A percentile compares a stretch with the other conserved stretches of the same genome.
Evolutionary conservation across 2,113 vertebrate species (phyloP).

Genomic region (Dendrocopos noguchii): DNA sequence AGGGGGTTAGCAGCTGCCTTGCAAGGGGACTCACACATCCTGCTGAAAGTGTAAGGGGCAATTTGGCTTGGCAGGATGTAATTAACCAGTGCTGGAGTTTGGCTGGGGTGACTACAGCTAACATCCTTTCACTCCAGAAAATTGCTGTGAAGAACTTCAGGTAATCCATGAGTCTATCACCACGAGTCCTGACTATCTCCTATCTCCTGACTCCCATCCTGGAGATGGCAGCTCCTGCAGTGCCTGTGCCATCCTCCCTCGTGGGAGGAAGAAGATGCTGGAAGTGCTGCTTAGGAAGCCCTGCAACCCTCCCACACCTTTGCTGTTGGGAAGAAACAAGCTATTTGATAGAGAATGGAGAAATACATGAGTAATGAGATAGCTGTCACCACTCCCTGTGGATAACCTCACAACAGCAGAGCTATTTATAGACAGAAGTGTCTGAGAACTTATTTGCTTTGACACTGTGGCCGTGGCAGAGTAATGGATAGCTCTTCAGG

Average conservation of each 20-base stretch:
- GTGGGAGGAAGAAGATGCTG: background rate
- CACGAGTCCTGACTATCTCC: too few relatives aligned
- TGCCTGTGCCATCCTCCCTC: accelerated
- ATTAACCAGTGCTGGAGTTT: background rate
- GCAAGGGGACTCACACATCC: background rate
- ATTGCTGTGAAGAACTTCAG: background rate
- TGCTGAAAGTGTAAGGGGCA: background rate
- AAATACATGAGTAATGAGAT: background rate
- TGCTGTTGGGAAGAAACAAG: background rate
- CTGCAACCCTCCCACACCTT: background rate
- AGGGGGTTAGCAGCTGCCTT: background rate
- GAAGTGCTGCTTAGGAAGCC: background rate
- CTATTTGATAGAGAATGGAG: background rate
- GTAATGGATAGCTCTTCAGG: background rate
- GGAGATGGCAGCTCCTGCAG: accelerated
- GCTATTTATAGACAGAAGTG: constrained; percentile 55
- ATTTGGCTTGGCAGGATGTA: background rate
- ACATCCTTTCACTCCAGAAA: background rate
- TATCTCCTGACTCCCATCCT: background rate
- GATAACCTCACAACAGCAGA: background rate
- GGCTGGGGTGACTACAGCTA: background rate
- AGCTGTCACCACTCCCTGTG: constrained; percentile 11
- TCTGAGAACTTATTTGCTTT: constrained; percentile 32
- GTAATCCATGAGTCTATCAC: background rate
- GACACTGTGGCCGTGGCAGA: background rate